Evolutionary conservation across 35 echinoderm and acorn worm species (phyloP).

Genomic region (Diadema setosum): DNA sequence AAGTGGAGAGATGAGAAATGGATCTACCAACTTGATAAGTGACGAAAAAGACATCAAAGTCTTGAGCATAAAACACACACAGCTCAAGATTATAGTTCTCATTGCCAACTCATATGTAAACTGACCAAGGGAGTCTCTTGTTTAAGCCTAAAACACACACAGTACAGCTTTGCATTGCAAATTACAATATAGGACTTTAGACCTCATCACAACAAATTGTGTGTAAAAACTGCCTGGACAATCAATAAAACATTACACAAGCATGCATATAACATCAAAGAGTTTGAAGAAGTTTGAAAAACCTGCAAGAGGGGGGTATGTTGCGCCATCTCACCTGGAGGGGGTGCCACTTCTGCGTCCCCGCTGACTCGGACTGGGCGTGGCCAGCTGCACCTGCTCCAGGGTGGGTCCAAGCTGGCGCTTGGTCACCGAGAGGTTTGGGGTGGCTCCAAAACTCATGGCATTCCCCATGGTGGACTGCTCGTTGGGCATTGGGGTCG

Average conservation of each 20-base stretch:
- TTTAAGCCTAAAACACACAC: neutral
- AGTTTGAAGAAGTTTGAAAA: neutral
- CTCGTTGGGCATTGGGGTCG: constrained; percentile 14
- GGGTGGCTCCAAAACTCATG: constrained; percentile 5
- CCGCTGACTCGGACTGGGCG: neutral
- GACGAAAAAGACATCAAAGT: no score
- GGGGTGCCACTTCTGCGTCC: constrained; percentile 26
- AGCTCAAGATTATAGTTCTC: no score
- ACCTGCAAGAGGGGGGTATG: neutral
- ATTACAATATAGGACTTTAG: neutral
- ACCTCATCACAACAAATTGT: neutral
- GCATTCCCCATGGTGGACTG: neutral
- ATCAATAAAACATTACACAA: neutral
- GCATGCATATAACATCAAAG: no score
- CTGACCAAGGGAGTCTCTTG: no score
- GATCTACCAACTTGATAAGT: no score
- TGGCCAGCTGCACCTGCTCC: constrained; percentile 1
- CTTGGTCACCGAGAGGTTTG: constrained; percentile 23
- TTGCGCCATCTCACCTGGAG: neutral
- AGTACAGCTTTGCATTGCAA: neutral
- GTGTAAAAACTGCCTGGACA: neutral
- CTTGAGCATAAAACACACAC: no score
- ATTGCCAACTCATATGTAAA: no score
- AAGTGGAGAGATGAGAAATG: no score
- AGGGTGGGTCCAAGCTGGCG: constrained; percentile 55